phyloP scores from a whole-genome alignment of 1,140 invertebrate genomes.

The Neodiprion pinetum region DNA sequence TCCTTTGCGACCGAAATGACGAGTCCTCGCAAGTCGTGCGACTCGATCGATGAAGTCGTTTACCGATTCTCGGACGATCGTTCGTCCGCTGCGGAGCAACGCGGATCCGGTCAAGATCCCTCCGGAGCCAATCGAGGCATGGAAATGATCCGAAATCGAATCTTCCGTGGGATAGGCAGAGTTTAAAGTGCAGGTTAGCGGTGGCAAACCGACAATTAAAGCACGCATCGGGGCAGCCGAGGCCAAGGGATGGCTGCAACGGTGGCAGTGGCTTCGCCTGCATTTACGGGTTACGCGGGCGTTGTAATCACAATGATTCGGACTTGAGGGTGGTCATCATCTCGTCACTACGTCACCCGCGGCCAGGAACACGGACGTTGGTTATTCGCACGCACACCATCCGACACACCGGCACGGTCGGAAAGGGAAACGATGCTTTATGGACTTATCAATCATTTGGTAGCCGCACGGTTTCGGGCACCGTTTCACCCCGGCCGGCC shows the following conservation, averaged over 20 bases:
- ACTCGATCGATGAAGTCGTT: no score
- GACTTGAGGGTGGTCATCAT: slow-evolving; percentile 57
- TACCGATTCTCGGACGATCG: no score
- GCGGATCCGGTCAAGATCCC: no score
- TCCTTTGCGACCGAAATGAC: no score
- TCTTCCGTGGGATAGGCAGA: neutral
- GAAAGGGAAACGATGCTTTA: slow-evolving; percentile 40
- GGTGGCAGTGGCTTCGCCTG: slow-evolving; percentile 53
- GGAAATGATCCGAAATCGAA: neutral
- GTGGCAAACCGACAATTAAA: slow-evolving; percentile 28
- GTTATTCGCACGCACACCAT: slow-evolving; percentile 37
- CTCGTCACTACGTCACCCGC: slow-evolving; percentile 61
- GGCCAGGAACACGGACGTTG: slow-evolving; percentile 40
- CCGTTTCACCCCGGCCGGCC: slow-evolving; percentile 15
- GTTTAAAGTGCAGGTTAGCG: slow-evolving; percentile 16
- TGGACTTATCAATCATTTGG: slow-evolving; percentile 64
- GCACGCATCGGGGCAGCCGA: neutral
- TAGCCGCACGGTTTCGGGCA: slow-evolving; percentile 43
- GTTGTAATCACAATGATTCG: slow-evolving; percentile 61
- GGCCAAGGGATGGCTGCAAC: slow-evolving; percentile 34
- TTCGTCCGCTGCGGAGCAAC: no score
- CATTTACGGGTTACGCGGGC: slow-evolving; percentile 56
- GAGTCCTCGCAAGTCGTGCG: no score
- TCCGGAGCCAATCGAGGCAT: neutral
- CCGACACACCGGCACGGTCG: slow-evolving; percentile 23